phyloP scores from a whole-genome alignment of 1,140 invertebrate species.

The Pseudachorutes palmiensis region DNA sequence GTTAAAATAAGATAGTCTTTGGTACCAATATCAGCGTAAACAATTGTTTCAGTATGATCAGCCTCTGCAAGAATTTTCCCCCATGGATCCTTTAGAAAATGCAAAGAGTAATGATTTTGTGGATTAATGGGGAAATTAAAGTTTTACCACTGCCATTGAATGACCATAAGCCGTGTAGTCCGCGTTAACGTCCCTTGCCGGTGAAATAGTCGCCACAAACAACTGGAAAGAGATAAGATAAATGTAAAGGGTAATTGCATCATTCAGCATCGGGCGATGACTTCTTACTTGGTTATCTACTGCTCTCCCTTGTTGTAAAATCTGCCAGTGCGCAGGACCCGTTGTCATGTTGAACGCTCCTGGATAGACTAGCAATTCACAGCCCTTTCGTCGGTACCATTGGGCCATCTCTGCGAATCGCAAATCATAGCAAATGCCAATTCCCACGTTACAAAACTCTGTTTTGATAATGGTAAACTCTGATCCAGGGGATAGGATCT shows the following conservation, averaged over 20 bases:
- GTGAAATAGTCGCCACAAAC: constrained; percentile 48
- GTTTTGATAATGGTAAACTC: constrained; percentile 65
- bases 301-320: constrained; percentile 68
- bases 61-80: constrained; percentile 65
- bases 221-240: constrained; percentile 33
- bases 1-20: constrained; percentile 40
- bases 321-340: constrained; percentile 84
- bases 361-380: constrained; percentile 78
- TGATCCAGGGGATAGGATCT: constrained; percentile 67
- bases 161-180: constrained; percentile 85
- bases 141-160: constrained; percentile 60
- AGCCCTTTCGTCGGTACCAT: constrained; percentile 68
- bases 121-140: neutral
- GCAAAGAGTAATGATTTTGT: neutral
- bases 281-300: constrained; percentile 70
- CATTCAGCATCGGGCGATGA: neutral
- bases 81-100: constrained; percentile 57
- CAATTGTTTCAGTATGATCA: constrained; percentile 58
- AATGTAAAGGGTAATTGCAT: neutral
- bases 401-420: constrained; percentile 82
- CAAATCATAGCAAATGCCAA: constrained; percentile 92
- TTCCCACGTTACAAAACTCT: constrained; percentile 66
- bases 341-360: constrained; percentile 93
- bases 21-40: constrained; percentile 65
- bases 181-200: constrained; percentile 52